Evolutionary conservation across 2,797 vertebrate species (phyloP), one percentile per base, ranked within the genome.

Genomic region (Acanthopagrus latus): DNA sequence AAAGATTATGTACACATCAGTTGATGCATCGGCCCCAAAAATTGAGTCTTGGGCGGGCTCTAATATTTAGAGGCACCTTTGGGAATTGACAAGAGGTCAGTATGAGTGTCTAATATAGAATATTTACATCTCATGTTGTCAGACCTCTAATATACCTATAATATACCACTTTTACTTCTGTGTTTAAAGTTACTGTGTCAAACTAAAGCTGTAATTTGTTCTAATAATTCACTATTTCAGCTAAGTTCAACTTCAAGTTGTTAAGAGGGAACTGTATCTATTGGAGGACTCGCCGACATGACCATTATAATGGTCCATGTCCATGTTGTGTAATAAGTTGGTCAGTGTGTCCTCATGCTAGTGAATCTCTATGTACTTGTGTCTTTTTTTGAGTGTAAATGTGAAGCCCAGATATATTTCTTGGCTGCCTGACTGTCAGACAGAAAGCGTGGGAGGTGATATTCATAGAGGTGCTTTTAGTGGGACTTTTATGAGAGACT

Each of bases 401-500:
- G 86, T 86, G 88, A 89, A 92, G 78, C 79, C 82, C 88, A 92
- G 88, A 89, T 93, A 91, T 90, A 88, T 91, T 89, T 89, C 78
- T 93, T 90, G 88, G 92, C 92, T 81, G 81, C 85, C 76, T 85
- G 76, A 89, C 83, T 88, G 82, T 91, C 85, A 94, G 93, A 90
- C 91, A 88, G 92, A 92, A 87, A 86, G 88, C 80, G 94, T 94
- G 89, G 95, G 94, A 87, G 92, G 93, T 60, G 89, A 90, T 93
- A 93, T 94, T 95, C 94, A 94, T 94, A 94, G 94, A 94, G 94
- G 91, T 93, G 92, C 91, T 91, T 92, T 93, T 94, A 89, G 91
- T 89, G 90, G 94, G 94, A 95, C 93, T 94, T 93, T 95, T 94
- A 93, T 95, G 92, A 93, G 87, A 91, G 90, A 91, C 91, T 95